phyloP scores from a whole-genome alignment of 2,888 invertebrate species.

The Panopea generosa region DNA sequence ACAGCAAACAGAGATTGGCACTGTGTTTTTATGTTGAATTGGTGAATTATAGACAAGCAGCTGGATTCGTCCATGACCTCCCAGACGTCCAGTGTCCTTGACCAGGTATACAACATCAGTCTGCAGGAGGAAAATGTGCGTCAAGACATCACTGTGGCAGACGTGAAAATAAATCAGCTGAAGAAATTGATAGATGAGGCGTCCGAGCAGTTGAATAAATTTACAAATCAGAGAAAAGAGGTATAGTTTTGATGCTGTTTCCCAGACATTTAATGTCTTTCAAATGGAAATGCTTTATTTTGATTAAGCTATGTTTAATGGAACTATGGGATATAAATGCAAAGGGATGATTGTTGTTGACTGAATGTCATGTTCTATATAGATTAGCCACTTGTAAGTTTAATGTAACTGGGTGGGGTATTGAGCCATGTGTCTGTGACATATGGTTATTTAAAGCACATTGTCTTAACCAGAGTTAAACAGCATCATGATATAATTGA shows the following conservation, averaged over 20 bases:
- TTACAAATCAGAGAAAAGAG: constrained; percentile 50
- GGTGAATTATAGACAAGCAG: constrained; percentile 41
- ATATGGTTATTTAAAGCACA: no score
- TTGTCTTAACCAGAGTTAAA: no score
- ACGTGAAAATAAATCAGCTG: constrained; percentile 63
- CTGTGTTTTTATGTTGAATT: no score
- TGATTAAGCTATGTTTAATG: background rate
- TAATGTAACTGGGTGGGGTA: no score
- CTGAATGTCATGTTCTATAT: no score
- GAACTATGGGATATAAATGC: background rate
- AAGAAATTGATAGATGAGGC: constrained; percentile 67
- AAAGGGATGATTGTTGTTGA: no score
- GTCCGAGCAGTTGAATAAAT: constrained; percentile 57
- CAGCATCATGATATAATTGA: no score
- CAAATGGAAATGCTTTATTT: no score
- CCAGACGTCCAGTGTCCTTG: constrained; percentile 63
- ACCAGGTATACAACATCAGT: constrained; percentile 70
- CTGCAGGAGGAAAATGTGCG: constrained; percentile 71
- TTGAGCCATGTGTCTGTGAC: no score
- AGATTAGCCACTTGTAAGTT: no score
- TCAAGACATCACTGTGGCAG: constrained; percentile 58
- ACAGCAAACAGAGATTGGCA: no score
- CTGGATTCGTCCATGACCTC: constrained; percentile 41
- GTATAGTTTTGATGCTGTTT: constrained; percentile 27
- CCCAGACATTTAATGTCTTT: no score